These are phyloP conservation scores for Oophaga sylvatica DNA, from an alignment of 2,797 vertebrate species.

Conservation along the genomic window DNA sequence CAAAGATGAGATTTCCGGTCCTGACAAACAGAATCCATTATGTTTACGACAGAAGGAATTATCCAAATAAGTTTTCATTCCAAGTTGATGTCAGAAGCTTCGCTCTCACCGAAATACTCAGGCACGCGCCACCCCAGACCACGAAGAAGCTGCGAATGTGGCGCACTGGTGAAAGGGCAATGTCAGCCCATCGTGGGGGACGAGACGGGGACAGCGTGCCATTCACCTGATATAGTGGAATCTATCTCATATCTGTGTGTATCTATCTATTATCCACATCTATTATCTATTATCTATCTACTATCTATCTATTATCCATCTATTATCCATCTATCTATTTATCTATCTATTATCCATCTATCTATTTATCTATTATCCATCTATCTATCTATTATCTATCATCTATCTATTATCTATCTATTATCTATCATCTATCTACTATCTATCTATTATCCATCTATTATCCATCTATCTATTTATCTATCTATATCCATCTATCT, in stretches of 20 bases:
- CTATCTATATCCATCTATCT: too few species aligned
- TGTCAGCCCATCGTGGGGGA: neutral
- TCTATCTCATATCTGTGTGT: neutral
- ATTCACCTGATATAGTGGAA: too few species aligned
- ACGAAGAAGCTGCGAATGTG: neutral
- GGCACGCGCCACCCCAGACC: neutral
- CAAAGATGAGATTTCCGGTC: slow-evolving; percentile 7
- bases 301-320: too few species aligned
- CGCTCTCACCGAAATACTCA: neutral
- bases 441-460: too few species aligned
- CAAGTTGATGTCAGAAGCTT: slow-evolving; percentile 4
- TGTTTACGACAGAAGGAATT: neutral
- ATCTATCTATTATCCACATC: neutral
- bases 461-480: too few species aligned
- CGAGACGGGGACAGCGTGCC: too few species aligned
- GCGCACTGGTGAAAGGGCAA: neutral
- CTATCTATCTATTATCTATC: too few species aligned
- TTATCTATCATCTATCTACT: too few species aligned
- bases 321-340: too few species aligned
- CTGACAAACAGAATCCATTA: neutral
- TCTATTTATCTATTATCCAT: neutral
- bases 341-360: neutral
- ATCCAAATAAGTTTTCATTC: neutral
- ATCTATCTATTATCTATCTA: too few species aligned
- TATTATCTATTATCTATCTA: neutral